Percentiles rank a stretch among this genome's conserved stretches.
Conservation (phyloP, 2,888 invertebrate species). For the Zelleria hepariella region DNA sequence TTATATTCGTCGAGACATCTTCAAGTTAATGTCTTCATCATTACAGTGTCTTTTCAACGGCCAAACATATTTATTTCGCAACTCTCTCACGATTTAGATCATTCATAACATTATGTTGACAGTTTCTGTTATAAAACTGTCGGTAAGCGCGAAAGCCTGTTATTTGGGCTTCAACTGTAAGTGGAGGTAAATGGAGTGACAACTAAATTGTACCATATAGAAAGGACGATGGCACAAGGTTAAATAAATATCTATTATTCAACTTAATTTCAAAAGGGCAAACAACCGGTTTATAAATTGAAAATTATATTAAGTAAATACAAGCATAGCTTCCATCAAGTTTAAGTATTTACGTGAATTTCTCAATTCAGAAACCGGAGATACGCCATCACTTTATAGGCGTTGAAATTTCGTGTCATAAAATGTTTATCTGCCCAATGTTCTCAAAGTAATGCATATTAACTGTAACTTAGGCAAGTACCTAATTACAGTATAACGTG, state of each 20-base stretch:
- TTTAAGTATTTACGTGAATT: too few relatives aligned
- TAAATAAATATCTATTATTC: background rate
- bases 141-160: background rate
- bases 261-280: too few relatives aligned
- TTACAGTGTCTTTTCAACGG: slow-evolving; percentile 1
- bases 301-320: too few relatives aligned
- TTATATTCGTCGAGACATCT: slow-evolving; percentile 17
- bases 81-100: slow-evolving; percentile 7
- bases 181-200: background rate
- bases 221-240: background rate
- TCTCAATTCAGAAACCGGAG: too few relatives aligned
- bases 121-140: background rate
- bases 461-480: background rate
- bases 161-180: background rate
- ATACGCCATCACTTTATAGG: too few relatives aligned
- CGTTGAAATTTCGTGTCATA: background rate
- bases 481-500: background rate
- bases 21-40: slow-evolving; percentile 15
- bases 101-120: slow-evolving; percentile 4
- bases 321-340: too few relatives aligned
- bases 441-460: too few relatives aligned
- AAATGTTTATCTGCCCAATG: background rate
- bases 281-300: too few relatives aligned
- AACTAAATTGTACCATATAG: background rate
- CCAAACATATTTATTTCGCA: slow-evolving; percentile 8